Percentiles rank a stretch among this genome's conserved stretches.
phyloP scores from a whole-genome alignment of 2,113 vertebrate genomes.

The Erpornis zantholeuca region DNA sequence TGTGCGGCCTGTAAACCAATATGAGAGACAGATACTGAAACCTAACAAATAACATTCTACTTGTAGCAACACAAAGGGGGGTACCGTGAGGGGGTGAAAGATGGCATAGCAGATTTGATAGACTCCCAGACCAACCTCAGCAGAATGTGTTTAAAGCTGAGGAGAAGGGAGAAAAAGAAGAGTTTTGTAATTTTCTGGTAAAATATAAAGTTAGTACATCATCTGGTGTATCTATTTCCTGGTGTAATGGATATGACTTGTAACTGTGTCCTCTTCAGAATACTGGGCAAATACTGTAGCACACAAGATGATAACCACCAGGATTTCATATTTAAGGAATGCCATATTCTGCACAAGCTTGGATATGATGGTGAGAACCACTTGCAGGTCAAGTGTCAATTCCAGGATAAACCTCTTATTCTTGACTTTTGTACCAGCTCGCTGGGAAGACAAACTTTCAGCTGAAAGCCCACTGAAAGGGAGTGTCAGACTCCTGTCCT shows the following conservation, averaged over 20 bases:
- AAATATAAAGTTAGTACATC: not conserved
- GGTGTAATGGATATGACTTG: not conserved
- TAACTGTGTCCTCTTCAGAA: not conserved
- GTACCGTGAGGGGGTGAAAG: accelerated
- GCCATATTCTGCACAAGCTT: not conserved
- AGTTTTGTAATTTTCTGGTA: not conserved
- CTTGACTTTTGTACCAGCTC: not conserved
- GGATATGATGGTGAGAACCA: not conserved
- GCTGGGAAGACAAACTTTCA: not conserved
- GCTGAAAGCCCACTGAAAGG: not conserved
- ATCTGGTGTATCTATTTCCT: too few relatives aligned
- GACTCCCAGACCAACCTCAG: not conserved
- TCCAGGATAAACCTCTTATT: not conserved
- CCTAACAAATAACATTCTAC: not conserved
- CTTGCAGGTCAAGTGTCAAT: not conserved
- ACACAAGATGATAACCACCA: not conserved
- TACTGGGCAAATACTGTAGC: not conserved
- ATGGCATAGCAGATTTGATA: not conserved
- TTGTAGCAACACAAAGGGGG: not conserved
- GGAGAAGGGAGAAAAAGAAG: not conserved
- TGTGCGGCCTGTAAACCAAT: not conserved
- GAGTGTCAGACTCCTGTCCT: not conserved
- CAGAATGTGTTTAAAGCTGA: not conserved
- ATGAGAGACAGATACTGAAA: not conserved
- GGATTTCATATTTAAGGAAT: not conserved